Conservation (phyloP, 2,113 vertebrate genomes). For the Brachyhypopomus occidentalis region DNA sequence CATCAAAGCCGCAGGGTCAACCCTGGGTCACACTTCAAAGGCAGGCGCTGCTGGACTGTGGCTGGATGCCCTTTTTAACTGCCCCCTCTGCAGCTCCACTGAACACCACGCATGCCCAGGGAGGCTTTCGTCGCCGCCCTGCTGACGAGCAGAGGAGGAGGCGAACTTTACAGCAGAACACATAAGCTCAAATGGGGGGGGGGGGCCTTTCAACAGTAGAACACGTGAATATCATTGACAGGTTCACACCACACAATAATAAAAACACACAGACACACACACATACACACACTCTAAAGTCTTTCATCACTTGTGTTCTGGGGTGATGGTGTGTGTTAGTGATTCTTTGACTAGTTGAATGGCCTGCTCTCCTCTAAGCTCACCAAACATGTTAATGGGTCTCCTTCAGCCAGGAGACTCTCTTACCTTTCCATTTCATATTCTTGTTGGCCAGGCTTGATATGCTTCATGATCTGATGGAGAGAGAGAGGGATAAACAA, state of each 20-base stretch:
- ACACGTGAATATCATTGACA: too few relatives aligned
- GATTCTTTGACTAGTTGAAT: too few relatives aligned
- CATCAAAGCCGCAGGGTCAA: not conserved
- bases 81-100: not conserved
- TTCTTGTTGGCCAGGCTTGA: constrained; percentile 68
- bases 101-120: not conserved
- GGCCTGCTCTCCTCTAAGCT: too few relatives aligned
- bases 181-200: too few relatives aligned
- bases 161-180: too few relatives aligned
- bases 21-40: not conserved
- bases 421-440: constrained; percentile 76
- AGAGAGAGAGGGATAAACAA: constrained; percentile 18
- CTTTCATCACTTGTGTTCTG: too few relatives aligned
- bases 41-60: not conserved
- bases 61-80: constrained; percentile 1
- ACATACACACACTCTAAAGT: too few relatives aligned
- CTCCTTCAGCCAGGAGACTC: not conserved
- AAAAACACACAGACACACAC: too few relatives aligned
- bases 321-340: too few relatives aligned
- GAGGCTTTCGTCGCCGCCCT: constrained; percentile 1
- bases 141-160: not conserved
- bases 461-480: constrained; percentile 70
- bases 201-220: too few relatives aligned
- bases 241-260: too few relatives aligned
- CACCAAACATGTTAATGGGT: not conserved